Evolutionary conservation across 2,888 invertebrate species (phyloP), one percentile per base, ranked within the genome.

Genomic region (Agonopterix alstromeriana): DNA sequence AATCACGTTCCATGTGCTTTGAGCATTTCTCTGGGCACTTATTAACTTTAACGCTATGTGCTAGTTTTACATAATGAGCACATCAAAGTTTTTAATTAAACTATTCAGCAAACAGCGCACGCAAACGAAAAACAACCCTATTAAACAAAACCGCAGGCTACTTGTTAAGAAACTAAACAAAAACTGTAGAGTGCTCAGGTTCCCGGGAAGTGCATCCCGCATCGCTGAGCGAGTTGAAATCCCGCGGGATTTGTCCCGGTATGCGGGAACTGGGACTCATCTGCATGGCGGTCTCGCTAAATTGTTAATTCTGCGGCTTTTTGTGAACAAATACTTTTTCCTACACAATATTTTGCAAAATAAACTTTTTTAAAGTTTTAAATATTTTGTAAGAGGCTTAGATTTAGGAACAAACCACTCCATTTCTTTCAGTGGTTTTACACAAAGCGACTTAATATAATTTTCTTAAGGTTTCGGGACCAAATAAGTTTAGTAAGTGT

Each of bases 221-320:
- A 38, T 27, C 27, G 27, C 27, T 27, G 27, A 27, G 27, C 27
- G 27, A 27, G 27, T 27, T 7, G 5, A 27, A 27, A 27, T 27
- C 27, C 38, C 10, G 38, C 38, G 38, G 10, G 38, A 10, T n/a
- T 38, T n/a, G 38, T 38, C 38, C 38, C n/a, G 38, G 38, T 4
- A 10, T 10, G 49, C 49, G 45, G 46, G 50, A 46, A 44, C 35
- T 46, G 44, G 48, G 47, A 38, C 63, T 61, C 63, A 60, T 68
- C 63, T 69, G 60, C 57, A 60, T 60, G 58, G 56, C 52, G 54
- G 56, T 49, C 60, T 58, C 62, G 59, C 59, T 63, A 63, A 70
- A 70, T 71, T 67, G 61, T 66, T 67, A 61, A 70, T 67, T 65
- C 63, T 56, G 60, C 52, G 36, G 50, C 50, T 49, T 52, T 48